phyloP scores from a whole-genome alignment of 2,113 vertebrate genomes.

The Spheniscus mendiculus region DNA sequence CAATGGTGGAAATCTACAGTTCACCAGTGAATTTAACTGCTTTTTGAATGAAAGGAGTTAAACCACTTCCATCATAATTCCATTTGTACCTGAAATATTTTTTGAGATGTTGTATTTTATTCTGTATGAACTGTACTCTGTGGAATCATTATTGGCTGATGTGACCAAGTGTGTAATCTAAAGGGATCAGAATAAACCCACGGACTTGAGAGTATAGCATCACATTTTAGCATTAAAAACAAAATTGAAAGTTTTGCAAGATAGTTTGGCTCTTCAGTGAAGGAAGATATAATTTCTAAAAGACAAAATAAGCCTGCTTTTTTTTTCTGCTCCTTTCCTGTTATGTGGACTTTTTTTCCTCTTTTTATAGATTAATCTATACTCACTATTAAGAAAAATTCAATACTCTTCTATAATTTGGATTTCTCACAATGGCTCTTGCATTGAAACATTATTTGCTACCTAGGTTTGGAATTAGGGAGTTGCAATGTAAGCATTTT shows the following conservation, averaged over 20 bases:
- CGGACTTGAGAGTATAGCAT: background rate
- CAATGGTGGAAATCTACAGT: background rate
- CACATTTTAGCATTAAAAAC: background rate
- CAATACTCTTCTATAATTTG: background rate
- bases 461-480: background rate
- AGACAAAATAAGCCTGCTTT: background rate
- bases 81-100: background rate
- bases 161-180: background rate
- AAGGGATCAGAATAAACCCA: background rate
- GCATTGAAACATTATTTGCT: background rate
- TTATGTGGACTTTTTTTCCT: accelerated
- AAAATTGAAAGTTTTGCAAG: background rate
- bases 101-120: background rate
- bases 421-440: background rate
- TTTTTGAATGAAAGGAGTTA: background rate
- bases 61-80: background rate
- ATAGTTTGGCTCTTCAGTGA: background rate
- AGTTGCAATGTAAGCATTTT: background rate
- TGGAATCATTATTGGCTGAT: background rate
- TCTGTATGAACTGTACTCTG: background rate
- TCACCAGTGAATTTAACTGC: background rate
- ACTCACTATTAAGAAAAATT: background rate
- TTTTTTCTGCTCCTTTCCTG: background rate
- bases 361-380: background rate
- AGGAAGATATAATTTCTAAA: background rate